Conservation (phyloP, 2,113 vertebrate genomes). For the Ariopsis seemanni region DNA sequence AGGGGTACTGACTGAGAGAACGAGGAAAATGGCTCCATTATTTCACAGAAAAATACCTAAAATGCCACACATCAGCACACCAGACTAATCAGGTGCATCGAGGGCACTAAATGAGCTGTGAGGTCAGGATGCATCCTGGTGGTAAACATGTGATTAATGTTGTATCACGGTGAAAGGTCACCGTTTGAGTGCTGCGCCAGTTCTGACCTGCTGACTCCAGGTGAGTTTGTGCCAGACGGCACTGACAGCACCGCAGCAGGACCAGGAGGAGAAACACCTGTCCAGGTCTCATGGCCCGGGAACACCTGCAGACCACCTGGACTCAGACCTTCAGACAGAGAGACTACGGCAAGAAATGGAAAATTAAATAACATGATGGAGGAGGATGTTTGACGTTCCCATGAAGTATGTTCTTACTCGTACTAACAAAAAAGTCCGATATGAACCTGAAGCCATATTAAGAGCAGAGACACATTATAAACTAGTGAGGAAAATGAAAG, state of each 20-base stretch:
- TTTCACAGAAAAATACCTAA: neutral
- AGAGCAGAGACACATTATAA: neutral
- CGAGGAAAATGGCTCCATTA: neutral
- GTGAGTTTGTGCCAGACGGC: constrained; percentile 64
- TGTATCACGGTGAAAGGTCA: constrained; percentile 26
- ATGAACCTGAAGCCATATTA: neutral
- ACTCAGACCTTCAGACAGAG: constrained; percentile 70
- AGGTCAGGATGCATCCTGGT: neutral
- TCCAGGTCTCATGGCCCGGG: constrained; percentile 82
- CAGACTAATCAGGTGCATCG: neutral
- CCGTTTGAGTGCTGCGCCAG: neutral
- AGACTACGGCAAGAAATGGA: constrained; percentile 41
- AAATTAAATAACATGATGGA: neutral
- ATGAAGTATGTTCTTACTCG: neutral
- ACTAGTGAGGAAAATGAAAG: neutral
- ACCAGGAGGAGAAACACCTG: constrained; percentile 71
- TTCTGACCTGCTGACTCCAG: constrained; percentile 75
- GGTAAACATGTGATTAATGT: constrained; percentile 8
- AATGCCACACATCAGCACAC: neutral
- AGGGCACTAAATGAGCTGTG: neutral
- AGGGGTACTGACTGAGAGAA: constrained; percentile 83
- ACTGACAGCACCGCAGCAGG: constrained; percentile 74
- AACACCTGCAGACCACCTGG: constrained; percentile 80
- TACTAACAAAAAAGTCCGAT: neutral
- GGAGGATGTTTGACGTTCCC: neutral